Evolutionary conservation across 1,140 invertebrate species (phyloP), one percentile per base, ranked within the genome.

Genomic region (Oedothorax gibbosus): DNA sequence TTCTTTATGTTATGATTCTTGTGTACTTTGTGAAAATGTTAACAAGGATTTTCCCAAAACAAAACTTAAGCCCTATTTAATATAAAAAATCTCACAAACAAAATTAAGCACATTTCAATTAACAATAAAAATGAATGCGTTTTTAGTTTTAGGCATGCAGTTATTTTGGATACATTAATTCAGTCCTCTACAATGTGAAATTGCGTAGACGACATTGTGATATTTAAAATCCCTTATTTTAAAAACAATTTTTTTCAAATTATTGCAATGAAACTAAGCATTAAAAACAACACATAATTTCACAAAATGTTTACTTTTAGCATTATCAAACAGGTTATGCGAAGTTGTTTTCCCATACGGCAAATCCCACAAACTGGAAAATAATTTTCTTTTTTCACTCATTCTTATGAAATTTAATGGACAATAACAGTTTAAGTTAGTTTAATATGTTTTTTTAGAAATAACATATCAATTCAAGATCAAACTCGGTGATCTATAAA

Each of bases 291-390:
- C 35, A 35, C 35, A 35, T 35, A 35, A 35, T 35, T 35, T 2
- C 35, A 35, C 35, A 35, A 35, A 35, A 35, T 53, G 4, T 60
- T 82, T 73, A 82, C 80, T 73, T 82, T 82, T 82, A 18, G 80
- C 57, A 21, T 68, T 57, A 73, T 82, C 69, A 73, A 82, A 73
- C 7, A 82, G 65, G 11, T 73, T 68, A 73, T 71, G 62, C 15
- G 80, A 53, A n/a, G 54, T 53, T 56, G 69, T 82, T 20, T 50
- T n/a, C 49, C 80, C 80, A 72, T 72, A 82, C 60, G 80, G 80
- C 54, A 64, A 64, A 82, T 73, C 60, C 80, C 69, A 64, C n/a
- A 82, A 64, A n/a, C 69, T 65, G 7, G 68, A 53, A 64, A 82
- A 82, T 21, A 82, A 73, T 51, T 56, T 71, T n/a, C 51, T 72